A percentile compares a stretch with the other conserved stretches of the same genome.
Evolutionary conservation across 2,113 vertebrate species (phyloP).

Genomic region (Apteryx mantelli): DNA sequence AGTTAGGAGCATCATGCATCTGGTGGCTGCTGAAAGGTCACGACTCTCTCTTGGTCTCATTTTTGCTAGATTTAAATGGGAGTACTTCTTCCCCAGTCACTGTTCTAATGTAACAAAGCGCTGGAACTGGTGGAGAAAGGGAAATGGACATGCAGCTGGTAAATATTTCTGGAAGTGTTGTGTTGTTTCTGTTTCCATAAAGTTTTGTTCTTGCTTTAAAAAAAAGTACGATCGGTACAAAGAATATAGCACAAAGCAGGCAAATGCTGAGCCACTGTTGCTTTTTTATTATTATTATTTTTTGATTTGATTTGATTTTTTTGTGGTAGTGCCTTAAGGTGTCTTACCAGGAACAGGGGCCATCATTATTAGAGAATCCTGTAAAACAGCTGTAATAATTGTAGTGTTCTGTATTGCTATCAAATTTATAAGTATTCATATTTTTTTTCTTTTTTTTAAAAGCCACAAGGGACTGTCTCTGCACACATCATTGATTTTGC

Average conservation of each 20-base stretch:
- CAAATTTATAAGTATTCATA: constrained; percentile 36
- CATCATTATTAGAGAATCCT: constrained; percentile 3
- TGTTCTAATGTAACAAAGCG: background rate
- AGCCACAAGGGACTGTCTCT: constrained; percentile 18
- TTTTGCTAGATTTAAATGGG: background rate
- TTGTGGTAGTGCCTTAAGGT: background rate
- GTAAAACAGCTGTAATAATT: constrained; percentile 43
- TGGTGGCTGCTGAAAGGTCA: background rate
- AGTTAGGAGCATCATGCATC: background rate
- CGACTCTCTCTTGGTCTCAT: background rate
- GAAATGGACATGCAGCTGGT: background rate
- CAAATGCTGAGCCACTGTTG: background rate
- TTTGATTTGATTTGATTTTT: background rate
- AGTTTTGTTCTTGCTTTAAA: background rate
- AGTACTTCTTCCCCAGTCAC: background rate
- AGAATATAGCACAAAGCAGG: background rate
- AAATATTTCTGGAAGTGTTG: background rate
- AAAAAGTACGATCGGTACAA: too few species aligned
- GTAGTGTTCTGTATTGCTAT: constrained; percentile 6
- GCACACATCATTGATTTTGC: constrained; percentile 44
- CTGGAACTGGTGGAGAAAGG: background rate
- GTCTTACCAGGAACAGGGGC: background rate
- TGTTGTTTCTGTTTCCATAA: background rate
- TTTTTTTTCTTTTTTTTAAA: background rate
- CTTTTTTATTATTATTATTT: background rate